Conservation (phyloP, 2,888 invertebrate species). For the Folsomia candida region DNA sequence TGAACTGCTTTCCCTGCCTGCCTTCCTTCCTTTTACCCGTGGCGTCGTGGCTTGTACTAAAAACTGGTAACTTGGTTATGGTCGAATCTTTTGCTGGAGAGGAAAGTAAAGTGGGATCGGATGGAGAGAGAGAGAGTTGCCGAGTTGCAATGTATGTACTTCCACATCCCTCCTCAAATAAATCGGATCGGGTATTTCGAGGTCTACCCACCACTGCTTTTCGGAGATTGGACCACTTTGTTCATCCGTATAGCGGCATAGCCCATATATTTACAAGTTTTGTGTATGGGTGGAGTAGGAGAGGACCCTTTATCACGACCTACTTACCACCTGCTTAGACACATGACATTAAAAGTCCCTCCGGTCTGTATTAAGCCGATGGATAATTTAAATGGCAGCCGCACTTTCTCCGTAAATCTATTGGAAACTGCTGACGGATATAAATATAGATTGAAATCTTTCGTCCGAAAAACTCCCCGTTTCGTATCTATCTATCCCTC, state of each 20-base stretch:
- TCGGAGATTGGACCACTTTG: neutral
- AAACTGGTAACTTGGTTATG: too few species aligned
- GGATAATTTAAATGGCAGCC: neutral
- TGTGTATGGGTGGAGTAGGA: too few species aligned
- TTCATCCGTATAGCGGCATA: too few species aligned
- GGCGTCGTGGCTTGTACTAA: too few species aligned
- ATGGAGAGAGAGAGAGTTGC: neutral
- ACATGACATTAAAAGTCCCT: too few species aligned
- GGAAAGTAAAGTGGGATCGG: neutral
- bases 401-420: neutral
- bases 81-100: neutral
- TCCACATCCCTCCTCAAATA: neutral
- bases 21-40: too few species aligned
- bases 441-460: slow-evolving; percentile 3
- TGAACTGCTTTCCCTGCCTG: too few species aligned
- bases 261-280: too few species aligned
- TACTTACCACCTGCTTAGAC: too few species aligned
- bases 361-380: too few species aligned
- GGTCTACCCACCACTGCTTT: neutral
- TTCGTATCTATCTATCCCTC: too few species aligned
- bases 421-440: neutral
- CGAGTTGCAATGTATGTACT: neutral
- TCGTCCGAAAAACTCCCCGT: neutral
- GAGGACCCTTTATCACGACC: too few species aligned
- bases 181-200: neutral